Evolutionary conservation across 1,140 invertebrate genomes (phyloP).

Genomic region (Cydia strobilella): DNA sequence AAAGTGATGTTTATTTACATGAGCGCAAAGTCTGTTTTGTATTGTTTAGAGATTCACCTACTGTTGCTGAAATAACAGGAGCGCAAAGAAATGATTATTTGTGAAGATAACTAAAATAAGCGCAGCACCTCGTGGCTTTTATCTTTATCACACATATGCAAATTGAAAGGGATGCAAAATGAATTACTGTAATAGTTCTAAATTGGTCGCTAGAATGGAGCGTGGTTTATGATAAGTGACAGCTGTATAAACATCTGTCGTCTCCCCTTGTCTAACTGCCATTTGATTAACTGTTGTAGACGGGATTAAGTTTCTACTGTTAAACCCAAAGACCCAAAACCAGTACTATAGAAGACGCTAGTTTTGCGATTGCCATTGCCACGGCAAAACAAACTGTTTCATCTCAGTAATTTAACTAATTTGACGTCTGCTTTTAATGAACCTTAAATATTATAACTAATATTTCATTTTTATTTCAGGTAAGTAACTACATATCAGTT

Average conservation of each 20-base stretch:
- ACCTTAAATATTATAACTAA: neutral
- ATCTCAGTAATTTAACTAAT: no score
- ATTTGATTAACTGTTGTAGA: neutral
- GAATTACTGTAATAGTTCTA: conserved; percentile 25
- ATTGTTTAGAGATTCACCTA: conserved; percentile 26
- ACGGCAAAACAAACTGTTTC: no score
- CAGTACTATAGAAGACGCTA: no score
- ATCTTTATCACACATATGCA: conserved; percentile 10
- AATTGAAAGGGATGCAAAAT: conserved; percentile 2
- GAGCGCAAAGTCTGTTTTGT: conserved; percentile 11
- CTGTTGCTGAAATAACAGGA: conserved; percentile 19
- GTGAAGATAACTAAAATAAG: conserved; percentile 23
- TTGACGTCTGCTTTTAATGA: no score
- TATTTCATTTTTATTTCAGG: neutral
- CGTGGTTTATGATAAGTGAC: conserved; percentile 17
- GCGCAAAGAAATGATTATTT: conserved; percentile 21
- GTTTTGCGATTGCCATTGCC: no score
- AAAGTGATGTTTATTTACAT: conserved; percentile 26
- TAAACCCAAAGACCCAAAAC: no score
- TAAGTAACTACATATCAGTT: neutral
- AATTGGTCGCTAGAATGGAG: conserved; percentile 16
- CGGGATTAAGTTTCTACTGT: no score
- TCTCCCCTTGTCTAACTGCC: neutral
- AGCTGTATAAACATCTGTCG: conserved; percentile 24
- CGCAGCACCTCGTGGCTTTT: neutral